Base-by-base conservation (phyloP, 2,113 vertebrate species). In the Lathamus discolor region DNA sequence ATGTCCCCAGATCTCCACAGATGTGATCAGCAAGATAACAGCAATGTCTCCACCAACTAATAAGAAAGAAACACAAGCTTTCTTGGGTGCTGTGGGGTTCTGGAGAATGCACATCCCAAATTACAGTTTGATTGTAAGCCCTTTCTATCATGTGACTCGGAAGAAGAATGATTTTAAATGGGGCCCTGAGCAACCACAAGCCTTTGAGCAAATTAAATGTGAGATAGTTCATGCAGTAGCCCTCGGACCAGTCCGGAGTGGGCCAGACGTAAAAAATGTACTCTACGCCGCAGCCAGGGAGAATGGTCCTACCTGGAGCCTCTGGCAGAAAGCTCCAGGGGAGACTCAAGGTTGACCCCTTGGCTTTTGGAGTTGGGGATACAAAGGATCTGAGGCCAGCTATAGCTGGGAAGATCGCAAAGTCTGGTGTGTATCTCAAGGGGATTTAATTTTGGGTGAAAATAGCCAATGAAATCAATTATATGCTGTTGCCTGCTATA, bases 251-350 rank as follows among this genome's bases (percentile, higher is more conserved):
- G 11, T 1, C 7, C 0, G 7, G 4, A 54, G 7, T 7, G 11
- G 54, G 17, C 29, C 29, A 57, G 55, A n/a, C n/a, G 31, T n/a
- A 4, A n/a, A 22, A 57, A 57, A 57, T n/a, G 33, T 23, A 6
- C 13, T n/a, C 3, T 57, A n/a, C 12, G 22, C 31, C 0, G 2
- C 19, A 57, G 55, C 12, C 1, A 6, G 55, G 31, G 55, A 57
- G 55, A n/a, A 57, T 14, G 55, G 31, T 57, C 19, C 55, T 57
- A 33, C 55, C 31, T 57, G 55, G 55, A 57, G 31, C 19, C 31
- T n/a, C 19, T 2, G 8, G 55, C 55, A n/a, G 55, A 57, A 57
- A n/a, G 31, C 19, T 22, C 12, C 8, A n/a, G 55, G 33, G 33
- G 55, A 57, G 55, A 9, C 33, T 59, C 13, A 6, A 59, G 9